Base-by-base conservation (phyloP, 1,140 invertebrate species). In the Sitodiplosis mosellana region DNA sequence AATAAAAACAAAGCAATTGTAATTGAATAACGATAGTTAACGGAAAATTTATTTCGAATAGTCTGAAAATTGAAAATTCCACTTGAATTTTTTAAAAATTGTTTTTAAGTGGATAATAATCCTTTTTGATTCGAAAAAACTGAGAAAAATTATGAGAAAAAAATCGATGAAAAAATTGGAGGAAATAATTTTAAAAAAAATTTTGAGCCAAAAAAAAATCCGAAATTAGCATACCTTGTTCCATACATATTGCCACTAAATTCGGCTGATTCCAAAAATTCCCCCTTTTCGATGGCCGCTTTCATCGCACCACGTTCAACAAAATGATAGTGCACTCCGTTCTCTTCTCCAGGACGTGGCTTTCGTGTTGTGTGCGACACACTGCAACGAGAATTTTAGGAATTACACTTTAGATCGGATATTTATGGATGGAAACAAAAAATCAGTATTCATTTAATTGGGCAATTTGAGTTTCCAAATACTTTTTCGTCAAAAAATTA, bases 241-340 rank as follows among this genome's bases (percentile, higher is more conserved):
- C 95, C 95, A 72, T 99, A 99, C 58, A 87, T 69, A 64, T 99
- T 98, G 10, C 85, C 87, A 54, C 91, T 87, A 60, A 92, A 99
- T 48, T 73, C 72, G 10, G 94, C 91, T 55, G 75, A 77, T 69
- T 99, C 95, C 48, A 99, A 77, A 66, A 99, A 99, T 54, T 93
- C 85, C 43, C 80, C 80, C 22, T 77, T 73, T 3, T 72, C 68
- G 42, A 98, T 81, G 41, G 80, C 78, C 19, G 74, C 61, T 58
- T 81, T 61, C 84, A 99, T 95, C 43, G 74, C 66, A 10, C 76
- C 71, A 51, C 70, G 72, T 10, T 65, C 70, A 0, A 84, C 87
- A 67, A 94, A 99, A 69, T 92, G 77, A 66, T 99, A 99, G 63
- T 97, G 88, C 53, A 78, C 67, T 10, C 81, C 85, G 62, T 87